phyloP scores from a whole-genome alignment of 2,888 invertebrate genomes.

The Amphipyra berbera region DNA sequence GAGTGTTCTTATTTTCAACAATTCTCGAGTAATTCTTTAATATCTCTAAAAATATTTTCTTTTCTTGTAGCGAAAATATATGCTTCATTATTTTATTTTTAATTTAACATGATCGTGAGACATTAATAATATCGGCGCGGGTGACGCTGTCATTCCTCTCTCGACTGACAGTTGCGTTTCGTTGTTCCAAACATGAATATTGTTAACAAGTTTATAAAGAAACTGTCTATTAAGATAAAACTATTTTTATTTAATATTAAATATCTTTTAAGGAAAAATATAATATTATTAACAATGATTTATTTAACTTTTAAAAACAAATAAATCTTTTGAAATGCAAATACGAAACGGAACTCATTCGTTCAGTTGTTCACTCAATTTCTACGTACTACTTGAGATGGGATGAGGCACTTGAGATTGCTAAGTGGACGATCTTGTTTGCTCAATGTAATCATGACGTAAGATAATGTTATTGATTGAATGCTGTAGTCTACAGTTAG shows the following conservation, averaged over 20 bases:
- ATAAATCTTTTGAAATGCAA: neutral
- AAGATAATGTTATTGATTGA: constrained; percentile 11
- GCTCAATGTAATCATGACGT: constrained; percentile 15
- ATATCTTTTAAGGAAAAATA: too few species aligned
- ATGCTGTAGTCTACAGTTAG: neutral
- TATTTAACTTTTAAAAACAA: neutral
- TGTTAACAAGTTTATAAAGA: neutral
- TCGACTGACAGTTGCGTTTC: constrained; percentile 31
- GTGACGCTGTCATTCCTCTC: constrained; percentile 1
- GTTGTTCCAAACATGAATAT: constrained; percentile 24
- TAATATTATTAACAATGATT: too few species aligned
- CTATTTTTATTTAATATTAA: neutral
- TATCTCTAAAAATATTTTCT: constrained; percentile 38
- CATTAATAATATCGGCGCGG: neutral
- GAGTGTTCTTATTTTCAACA: constrained; percentile 24
- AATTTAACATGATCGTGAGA: neutral
- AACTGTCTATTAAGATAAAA: neutral
- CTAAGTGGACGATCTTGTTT: neutral
- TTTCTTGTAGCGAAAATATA: constrained; percentile 27
- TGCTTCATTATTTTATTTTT: constrained; percentile 24
- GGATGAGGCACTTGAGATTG: constrained; percentile 30
- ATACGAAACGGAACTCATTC: constrained; percentile 28
- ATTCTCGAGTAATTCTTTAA: constrained; percentile 29
- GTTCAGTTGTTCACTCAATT: constrained; percentile 26
- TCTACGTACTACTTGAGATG: constrained; percentile 14